phyloP scores from a whole-genome alignment of 2,113 vertebrate species.

The human (Homo sapiens) region GRCh38 chr12:113685501-113686000 shows the following conservation, averaged over 20 bases:
- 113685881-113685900: fast-evolving
- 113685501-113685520: slow-evolving; percentile 63
- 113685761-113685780: not conserved
- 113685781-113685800: fast-evolving
- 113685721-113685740: not conserved
- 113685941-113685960: not conserved
- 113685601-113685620: fast-evolving
- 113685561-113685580: not conserved
- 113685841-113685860: fast-evolving
- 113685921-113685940: not conserved
- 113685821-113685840: not conserved
- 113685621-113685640: not conserved
- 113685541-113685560: slow-evolving; percentile 24
- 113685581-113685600: not conserved
- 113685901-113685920: not conserved
- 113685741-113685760: not conserved
- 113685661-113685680: not conserved
- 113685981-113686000: not conserved
- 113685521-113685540: slow-evolving; percentile 66
- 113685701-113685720: fast-evolving
- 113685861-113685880: fast-evolving
- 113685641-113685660: not conserved
- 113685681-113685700: fast-evolving
- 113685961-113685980: not conserved
- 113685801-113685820: not conserved